These are phyloP conservation scores for Geophilus truncorum DNA, from an alignment of 2,888 invertebrate genomes.

Conservation along the genomic window DNA sequence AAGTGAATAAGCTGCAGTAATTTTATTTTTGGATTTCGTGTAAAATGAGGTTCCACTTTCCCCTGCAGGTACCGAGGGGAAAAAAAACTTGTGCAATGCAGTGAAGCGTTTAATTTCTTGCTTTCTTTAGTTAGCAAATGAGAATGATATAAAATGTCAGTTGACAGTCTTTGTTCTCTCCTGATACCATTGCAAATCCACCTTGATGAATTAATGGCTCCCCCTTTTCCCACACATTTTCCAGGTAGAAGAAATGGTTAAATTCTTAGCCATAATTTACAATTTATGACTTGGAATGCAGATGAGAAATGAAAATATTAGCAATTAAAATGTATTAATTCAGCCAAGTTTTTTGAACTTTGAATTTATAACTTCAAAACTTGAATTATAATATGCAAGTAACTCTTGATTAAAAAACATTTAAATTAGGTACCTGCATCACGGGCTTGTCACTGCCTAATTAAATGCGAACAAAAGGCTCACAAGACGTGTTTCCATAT, in stretches of 20 bases:
- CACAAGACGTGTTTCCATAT: too few relatives aligned
- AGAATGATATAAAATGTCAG: conserved; percentile 4
- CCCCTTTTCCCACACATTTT: conserved; percentile 3
- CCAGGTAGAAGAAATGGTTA: conserved; percentile 7
- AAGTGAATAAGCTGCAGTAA: not conserved
- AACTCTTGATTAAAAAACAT: too few relatives aligned
- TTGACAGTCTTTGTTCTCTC: not conserved
- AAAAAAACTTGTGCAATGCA: not conserved
- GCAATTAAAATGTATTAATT: conserved; percentile 17
- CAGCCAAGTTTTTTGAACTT: not conserved
- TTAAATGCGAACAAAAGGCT: too few relatives aligned
- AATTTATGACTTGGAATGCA: conserved; percentile 13
- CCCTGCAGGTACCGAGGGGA: not conserved
- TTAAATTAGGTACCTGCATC: too few relatives aligned
- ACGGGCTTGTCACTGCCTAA: too few relatives aligned
- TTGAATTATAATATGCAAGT: not conserved
- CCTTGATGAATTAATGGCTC: conserved; percentile 25
- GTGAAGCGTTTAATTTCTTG: not conserved
- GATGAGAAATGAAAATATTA: not conserved
- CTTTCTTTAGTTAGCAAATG: not conserved
- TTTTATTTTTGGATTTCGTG: not conserved
- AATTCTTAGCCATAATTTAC: not conserved
- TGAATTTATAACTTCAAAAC: not conserved
- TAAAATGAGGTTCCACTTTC: not conserved
- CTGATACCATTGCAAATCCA: not conserved